Evolutionary conservation across 2,113 vertebrate genomes (phyloP).

Genomic region (Eudyptes chrysolophus): DNA sequence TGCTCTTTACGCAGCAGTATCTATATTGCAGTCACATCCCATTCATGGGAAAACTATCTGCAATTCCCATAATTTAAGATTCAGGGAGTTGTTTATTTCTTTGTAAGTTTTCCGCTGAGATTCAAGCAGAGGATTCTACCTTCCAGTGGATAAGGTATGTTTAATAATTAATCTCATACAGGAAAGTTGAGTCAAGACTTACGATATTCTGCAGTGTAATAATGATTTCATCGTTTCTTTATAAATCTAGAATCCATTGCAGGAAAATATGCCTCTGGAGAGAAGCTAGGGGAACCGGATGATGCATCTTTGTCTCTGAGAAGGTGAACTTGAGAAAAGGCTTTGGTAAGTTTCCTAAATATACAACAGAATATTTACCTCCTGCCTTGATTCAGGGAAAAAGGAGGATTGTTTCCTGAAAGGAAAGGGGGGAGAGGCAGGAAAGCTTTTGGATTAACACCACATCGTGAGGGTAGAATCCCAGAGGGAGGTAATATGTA

Average conservation of each 20-base stretch:
- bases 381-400: background rate
- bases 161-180: background rate
- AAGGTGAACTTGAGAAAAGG: background rate
- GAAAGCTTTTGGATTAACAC: background rate
- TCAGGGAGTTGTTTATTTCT: background rate
- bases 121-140: background rate
- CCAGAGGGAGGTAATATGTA: background rate
- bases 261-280: background rate
- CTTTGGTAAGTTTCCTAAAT: background rate
- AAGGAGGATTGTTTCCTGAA: background rate
- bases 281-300: background rate
- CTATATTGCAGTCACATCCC: background rate
- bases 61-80: background rate
- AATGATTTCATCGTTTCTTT: background rate
- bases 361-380: background rate
- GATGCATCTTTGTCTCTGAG: background rate
- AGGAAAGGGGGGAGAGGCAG: background rate
- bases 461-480: background rate
- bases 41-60: background rate
- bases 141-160: background rate
- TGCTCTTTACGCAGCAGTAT: background rate
- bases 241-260: background rate
- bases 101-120: background rate
- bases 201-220: background rate
- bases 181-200: background rate